A percentile compares a stretch with the other conserved stretches of the same genome.
phyloP scores from a whole-genome alignment of 2,797 vertebrate species.

The Australoheros facetus region DNA sequence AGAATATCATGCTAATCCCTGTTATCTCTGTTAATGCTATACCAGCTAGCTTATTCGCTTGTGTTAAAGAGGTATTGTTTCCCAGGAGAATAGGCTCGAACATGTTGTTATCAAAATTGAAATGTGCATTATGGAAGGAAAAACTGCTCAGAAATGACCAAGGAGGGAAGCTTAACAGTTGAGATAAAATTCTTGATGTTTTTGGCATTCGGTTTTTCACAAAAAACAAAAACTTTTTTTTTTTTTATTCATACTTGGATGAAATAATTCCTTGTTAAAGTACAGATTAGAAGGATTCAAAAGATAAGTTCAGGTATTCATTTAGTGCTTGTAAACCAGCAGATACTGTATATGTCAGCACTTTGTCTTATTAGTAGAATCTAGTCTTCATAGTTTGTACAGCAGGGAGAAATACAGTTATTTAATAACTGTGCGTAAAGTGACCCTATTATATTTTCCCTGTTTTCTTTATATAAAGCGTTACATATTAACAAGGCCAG shows the following conservation, averaged over 20 bases:
- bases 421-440: too few species aligned
- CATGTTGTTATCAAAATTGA: background rate
- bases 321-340: too few species aligned
- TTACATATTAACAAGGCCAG: too few species aligned
- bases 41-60: slow-evolving; percentile 18
- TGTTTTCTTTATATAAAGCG: too few species aligned
- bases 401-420: too few species aligned
- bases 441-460: too few species aligned
- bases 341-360: too few species aligned
- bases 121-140: background rate
- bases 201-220: background rate
- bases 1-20: slow-evolving; percentile 42
- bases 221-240: background rate
- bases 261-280: background rate
- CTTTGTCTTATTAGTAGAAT: too few species aligned
- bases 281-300: background rate
- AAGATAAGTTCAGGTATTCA: too few species aligned
- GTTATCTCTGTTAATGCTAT: slow-evolving; percentile 34
- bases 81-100: background rate
- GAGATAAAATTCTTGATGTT: background rate
- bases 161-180: background rate
- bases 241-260: background rate
- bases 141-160: background rate
- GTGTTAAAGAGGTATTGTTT: slow-evolving; percentile 37
- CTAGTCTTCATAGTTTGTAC: too few species aligned